phyloP scores from a whole-genome alignment of 2,113 vertebrate species.

The Gopherus flavomarginatus region DNA sequence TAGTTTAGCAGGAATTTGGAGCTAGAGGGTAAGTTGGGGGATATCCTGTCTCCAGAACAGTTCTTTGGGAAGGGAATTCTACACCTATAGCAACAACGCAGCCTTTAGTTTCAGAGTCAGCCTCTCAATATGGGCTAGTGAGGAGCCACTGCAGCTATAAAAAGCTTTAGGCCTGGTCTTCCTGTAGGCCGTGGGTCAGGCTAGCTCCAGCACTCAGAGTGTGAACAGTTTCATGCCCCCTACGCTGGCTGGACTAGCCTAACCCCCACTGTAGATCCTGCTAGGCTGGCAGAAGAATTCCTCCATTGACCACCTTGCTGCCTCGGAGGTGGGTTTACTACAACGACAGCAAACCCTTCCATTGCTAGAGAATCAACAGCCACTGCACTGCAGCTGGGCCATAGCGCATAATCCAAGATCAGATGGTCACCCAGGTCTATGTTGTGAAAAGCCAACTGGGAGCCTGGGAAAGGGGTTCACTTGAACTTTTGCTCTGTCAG shows the following conservation, averaged over 20 bases:
- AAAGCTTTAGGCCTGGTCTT: not conserved
- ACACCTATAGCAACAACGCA: not conserved
- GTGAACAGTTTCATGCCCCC: not conserved
- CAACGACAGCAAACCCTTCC: too few relatives aligned
- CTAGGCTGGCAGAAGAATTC: not conserved
- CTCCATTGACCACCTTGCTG: not conserved
- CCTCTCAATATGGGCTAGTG: too few relatives aligned
- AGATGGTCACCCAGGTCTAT: too few relatives aligned
- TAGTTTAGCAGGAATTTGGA: not conserved
- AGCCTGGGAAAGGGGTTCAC: too few relatives aligned
- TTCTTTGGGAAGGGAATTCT: not conserved
- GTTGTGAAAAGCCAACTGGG: not conserved
- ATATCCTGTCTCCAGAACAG: not conserved
- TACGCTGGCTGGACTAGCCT: not conserved
- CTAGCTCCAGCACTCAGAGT: not conserved
- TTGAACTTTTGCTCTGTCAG: not conserved
- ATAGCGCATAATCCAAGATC: too few relatives aligned
- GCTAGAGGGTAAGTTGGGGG: not conserved
- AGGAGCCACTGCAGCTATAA: too few relatives aligned
- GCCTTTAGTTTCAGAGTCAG: fast-evolving
- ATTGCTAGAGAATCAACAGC: too few relatives aligned
- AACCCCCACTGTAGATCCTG: not conserved
- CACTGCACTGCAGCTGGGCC: too few relatives aligned
- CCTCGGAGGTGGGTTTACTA: not conserved
- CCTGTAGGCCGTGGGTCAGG: not conserved